Evolutionary conservation across 64 coral and sea anemone species (phyloP).

Genomic region (Astreopora myriophthalma): DNA sequence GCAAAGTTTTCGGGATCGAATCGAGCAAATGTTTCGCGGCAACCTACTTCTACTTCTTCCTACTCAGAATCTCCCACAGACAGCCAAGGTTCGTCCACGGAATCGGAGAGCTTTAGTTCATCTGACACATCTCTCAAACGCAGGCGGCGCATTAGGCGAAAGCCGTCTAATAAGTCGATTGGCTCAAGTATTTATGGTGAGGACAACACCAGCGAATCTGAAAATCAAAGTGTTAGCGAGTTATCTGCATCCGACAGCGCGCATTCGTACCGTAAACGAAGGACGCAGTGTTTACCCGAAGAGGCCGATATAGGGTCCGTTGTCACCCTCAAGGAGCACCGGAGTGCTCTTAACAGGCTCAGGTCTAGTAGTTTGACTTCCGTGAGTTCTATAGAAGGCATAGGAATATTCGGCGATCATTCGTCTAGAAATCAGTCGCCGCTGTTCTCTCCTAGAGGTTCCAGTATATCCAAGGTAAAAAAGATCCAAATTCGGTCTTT

Average conservation of each 20-base stretch:
- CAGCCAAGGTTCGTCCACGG: conserved; percentile 61
- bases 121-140: conserved; percentile 75
- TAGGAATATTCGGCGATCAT: neutral
- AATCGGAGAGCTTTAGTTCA: conserved; percentile 78
- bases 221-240: conserved; percentile 79
- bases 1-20: conserved; percentile 18
- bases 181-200: conserved; percentile 91
- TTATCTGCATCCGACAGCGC: conserved; percentile 37
- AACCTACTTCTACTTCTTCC: conserved; percentile 4
- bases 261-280: neutral
- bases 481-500: conserved; percentile 94
- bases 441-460: conserved; percentile 63
- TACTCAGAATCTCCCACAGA: conserved; percentile 15
- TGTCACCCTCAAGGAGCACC: neutral
- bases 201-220: conserved; percentile 89
- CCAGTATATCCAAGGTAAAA: conserved; percentile 77
- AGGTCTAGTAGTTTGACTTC: conserved; percentile 96
- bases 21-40: conserved; percentile 40
- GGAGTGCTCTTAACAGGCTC: conserved; percentile 36
- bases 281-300: neutral
- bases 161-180: conserved; percentile 90
- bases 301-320: conserved; percentile 1
- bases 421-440: conserved; percentile 52
- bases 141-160: conserved; percentile 89
- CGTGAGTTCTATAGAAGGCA: conserved; percentile 85